Evolutionary conservation across 2,797 vertebrate species (phyloP).

Genomic region (Tadarida brasiliensis): DNA sequence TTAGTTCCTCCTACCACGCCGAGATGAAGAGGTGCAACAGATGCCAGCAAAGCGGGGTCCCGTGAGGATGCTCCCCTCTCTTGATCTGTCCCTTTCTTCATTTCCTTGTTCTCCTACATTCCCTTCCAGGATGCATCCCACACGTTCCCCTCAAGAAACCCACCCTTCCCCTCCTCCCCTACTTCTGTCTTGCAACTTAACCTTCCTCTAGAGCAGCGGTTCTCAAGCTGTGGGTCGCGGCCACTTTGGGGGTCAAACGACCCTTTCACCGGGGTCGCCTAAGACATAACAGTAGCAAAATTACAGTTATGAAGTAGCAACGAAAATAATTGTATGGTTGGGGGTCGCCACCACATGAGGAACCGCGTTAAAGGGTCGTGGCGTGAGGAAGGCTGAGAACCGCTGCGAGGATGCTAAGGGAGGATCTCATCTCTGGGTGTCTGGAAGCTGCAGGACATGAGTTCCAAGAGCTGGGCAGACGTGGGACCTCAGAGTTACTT

Average conservation of each 20-base stretch:
- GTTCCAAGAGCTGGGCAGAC: not conserved
- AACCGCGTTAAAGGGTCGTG: too few species aligned
- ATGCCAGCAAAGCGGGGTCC: too few species aligned
- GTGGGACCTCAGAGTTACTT: not conserved
- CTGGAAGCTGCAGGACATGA: not conserved
- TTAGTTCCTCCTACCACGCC: not conserved
- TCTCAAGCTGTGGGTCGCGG: too few species aligned
- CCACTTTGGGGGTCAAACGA: too few species aligned
- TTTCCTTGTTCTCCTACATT: not conserved
- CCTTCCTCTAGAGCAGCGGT: not conserved
- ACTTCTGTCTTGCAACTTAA: not conserved
- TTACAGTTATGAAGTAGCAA: too few species aligned
- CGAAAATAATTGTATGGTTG: too few species aligned
- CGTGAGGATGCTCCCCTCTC: rapidly evolving
- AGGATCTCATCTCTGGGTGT: not conserved
- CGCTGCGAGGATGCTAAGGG: too few species aligned
- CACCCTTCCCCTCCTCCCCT: not conserved
- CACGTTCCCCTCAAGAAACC: not conserved
- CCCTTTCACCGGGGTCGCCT: too few species aligned
- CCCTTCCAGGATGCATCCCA: not conserved
- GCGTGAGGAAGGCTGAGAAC: too few species aligned
- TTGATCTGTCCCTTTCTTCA: too few species aligned
- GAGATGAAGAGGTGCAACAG: not conserved
- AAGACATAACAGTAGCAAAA: too few species aligned
- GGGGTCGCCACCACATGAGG: too few species aligned